These are phyloP conservation scores for Thalassophryne amazonica DNA, from an alignment of 2,797 vertebrate species.

Conservation along the genomic window DNA sequence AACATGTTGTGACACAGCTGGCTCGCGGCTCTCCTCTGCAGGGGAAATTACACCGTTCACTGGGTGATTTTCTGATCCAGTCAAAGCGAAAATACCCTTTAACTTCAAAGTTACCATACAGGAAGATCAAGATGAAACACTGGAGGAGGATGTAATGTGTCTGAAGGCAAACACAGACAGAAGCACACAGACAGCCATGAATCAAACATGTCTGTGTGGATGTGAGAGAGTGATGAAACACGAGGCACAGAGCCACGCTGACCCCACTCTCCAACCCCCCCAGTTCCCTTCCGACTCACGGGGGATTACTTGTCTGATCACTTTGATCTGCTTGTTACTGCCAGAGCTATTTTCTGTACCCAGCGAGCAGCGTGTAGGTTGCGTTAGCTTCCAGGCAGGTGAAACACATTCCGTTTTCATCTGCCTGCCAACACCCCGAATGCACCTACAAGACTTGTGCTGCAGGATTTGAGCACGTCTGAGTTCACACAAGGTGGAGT, in stretches of 20 bases:
- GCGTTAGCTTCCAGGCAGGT: slow-evolving; percentile 46
- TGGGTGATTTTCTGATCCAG: slow-evolving; percentile 62
- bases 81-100: slow-evolving; percentile 71
- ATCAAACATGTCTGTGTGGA: slow-evolving; percentile 19
- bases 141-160: slow-evolving; percentile 47
- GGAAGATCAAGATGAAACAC: slow-evolving; percentile 59
- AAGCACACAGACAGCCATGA: slow-evolving; percentile 9
- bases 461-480: slow-evolving; percentile 6
- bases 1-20: slow-evolving; percentile 59
- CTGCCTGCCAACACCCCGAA: slow-evolving; percentile 43
- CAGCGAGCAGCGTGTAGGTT: slow-evolving; percentile 28
- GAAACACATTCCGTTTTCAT: slow-evolving; percentile 40
- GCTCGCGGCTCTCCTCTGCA: slow-evolving; percentile 19
- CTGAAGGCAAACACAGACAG: slow-evolving; percentile 24
- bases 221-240: slow-evolving; percentile 58
- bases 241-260: slow-evolving; percentile 23
- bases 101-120: slow-evolving; percentile 66
- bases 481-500: slow-evolving; percentile 38
- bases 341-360: slow-evolving; percentile 68
- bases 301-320: slow-evolving; percentile 76
- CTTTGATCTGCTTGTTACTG: slow-evolving; percentile 70
- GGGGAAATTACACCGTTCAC: slow-evolving; percentile 68
- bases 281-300: slow-evolving; percentile 70
- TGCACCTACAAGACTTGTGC: slow-evolving; percentile 34
- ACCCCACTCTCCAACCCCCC: slow-evolving; percentile 16